Conservation (phyloP, 2,888 invertebrate species). For the Nephrotoma guestfalica region DNA sequence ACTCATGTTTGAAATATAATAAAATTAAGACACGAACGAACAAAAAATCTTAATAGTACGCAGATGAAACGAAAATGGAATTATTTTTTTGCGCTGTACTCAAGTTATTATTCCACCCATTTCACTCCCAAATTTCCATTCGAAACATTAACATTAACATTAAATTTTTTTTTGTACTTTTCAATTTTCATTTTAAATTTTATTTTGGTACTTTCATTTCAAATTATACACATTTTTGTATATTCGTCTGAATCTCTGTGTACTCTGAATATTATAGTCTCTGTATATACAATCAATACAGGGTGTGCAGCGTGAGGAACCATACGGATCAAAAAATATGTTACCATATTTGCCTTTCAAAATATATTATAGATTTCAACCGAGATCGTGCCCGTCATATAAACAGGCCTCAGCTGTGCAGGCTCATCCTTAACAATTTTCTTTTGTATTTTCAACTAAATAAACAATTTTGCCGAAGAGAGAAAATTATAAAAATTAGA, state of each 20-base stretch:
- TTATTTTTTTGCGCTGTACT: neutral
- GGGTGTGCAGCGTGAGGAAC: neutral
- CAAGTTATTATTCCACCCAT: neutral
- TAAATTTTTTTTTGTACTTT: neutral
- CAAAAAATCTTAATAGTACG: neutral
- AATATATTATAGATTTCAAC: neutral
- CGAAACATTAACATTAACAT: neutral
- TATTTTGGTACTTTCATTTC: neutral
- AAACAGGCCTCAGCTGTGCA: neutral
- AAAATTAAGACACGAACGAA: no score
- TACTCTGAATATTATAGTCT: neutral
- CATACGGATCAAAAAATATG: neutral
- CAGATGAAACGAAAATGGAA: neutral
- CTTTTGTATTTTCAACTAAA: neutral
- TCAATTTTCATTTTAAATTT: neutral
- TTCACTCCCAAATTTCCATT: neutral
- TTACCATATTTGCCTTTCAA: neutral
- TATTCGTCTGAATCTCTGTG: neutral
- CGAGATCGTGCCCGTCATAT: neutral
- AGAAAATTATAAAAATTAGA: neutral
- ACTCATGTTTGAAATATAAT: no score
- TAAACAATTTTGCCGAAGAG: neutral
- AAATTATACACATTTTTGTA: neutral
- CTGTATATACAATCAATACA: neutral
- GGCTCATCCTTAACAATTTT: neutral